phyloP scores from a whole-genome alignment of 2,113 vertebrate genomes.

The Syngnathus scovelli region DNA sequence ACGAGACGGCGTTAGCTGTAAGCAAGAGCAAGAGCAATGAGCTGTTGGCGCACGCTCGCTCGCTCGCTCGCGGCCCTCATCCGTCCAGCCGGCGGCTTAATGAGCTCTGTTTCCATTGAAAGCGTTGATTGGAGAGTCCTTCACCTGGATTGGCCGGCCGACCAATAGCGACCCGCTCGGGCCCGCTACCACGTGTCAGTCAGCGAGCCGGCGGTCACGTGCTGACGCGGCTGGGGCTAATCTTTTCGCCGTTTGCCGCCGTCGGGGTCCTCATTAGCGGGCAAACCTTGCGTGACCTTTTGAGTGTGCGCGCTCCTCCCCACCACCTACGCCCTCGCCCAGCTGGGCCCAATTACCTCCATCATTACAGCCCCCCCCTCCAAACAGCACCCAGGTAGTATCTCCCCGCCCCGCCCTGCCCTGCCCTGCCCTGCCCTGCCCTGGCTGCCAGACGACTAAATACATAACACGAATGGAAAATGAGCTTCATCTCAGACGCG shows the following conservation, averaged over 20 bases:
- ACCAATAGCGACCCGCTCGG: conserved; percentile 58
- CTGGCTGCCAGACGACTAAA: conserved; percentile 39
- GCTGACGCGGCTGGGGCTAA: conserved; percentile 41
- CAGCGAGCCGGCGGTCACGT: conserved; percentile 34
- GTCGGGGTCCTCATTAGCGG: conserved; percentile 64
- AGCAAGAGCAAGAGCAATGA: conserved; percentile 39
- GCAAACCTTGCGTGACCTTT: conserved; percentile 63
- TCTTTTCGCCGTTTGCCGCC: conserved; percentile 42
- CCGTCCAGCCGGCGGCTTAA: conserved; percentile 45
- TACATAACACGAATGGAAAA: conserved; percentile 36
- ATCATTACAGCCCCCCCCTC: conserved; percentile 54
- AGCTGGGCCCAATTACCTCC: conserved; percentile 66
- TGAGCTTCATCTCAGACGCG: conserved; percentile 23
- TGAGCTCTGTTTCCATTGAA: conserved; percentile 65
- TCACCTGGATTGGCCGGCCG: conserved; percentile 53
- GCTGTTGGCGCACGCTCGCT: conserved; percentile 28
- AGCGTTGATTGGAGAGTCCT: conserved; percentile 62
- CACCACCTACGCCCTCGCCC: conserved; percentile 55
- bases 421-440: not conserved
- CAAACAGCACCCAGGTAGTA: conserved; percentile 51
- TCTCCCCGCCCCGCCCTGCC: too few species aligned
- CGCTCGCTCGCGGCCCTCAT: conserved; percentile 29
- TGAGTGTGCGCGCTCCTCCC: conserved; percentile 46
- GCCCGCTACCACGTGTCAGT: conserved; percentile 54
- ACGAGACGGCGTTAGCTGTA: not conserved